Conservation (phyloP, 2,888 invertebrate genomes). For the Troilus luridus region DNA sequence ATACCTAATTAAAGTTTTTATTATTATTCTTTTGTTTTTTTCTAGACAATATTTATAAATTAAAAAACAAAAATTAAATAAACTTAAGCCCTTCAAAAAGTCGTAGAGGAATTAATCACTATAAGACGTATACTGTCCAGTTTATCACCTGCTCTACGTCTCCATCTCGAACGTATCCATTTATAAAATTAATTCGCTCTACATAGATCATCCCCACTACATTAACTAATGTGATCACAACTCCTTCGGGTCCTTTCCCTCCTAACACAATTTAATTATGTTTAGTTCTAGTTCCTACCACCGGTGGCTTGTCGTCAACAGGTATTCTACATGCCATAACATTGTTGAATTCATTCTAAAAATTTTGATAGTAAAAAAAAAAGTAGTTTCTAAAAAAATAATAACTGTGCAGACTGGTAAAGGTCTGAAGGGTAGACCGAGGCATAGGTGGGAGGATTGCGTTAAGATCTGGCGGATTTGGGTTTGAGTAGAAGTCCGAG, state of each 20-base stretch:
- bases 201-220: conserved; percentile 32
- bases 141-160: conserved; percentile 7
- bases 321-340: neutral
- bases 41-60: neutral
- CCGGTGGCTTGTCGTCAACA: neutral
- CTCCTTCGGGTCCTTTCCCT: neutral
- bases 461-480: no score
- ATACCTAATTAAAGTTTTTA: no score
- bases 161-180: conserved; percentile 23
- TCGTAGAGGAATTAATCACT: neutral
- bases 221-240: conserved; percentile 39
- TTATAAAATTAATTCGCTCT: conserved; percentile 45
- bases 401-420: no score
- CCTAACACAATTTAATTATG: conserved; percentile 10
- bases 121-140: neutral
- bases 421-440: no score
- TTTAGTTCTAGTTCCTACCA: neutral
- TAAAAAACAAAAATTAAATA: neutral
- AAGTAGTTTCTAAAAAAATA: no score
- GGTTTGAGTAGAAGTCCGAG: no score
- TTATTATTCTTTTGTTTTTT: no score
- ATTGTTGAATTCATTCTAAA: neutral
- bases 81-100: neutral
- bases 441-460: no score
- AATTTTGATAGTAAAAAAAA: neutral